phyloP scores from a whole-genome alignment of 1,140 invertebrate species.

The Drosophila ogumai region DNA sequence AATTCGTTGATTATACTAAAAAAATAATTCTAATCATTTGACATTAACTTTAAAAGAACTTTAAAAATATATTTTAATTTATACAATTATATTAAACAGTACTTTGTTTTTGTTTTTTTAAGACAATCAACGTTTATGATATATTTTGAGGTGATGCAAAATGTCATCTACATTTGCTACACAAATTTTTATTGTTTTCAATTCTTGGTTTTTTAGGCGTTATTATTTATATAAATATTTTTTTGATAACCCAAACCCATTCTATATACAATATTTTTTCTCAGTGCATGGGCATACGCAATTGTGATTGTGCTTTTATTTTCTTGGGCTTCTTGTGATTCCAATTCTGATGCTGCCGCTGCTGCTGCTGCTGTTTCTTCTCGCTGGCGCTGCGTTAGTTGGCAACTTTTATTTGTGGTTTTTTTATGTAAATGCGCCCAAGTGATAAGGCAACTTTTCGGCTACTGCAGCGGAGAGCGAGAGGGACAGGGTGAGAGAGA shows the following conservation, averaged over 20 bases:
- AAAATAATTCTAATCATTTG: too few species aligned
- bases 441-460: slow-evolving; percentile 83
- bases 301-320: slow-evolving; percentile 56
- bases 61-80: too few species aligned
- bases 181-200: not conserved
- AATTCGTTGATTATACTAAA: too few species aligned
- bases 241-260: not conserved
- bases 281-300: slow-evolving; percentile 13
- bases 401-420: slow-evolving; percentile 83
- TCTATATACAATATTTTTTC: not conserved
- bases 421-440: slow-evolving; percentile 83
- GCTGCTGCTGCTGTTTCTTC: slow-evolving; percentile 16
- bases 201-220: not conserved
- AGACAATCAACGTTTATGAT: too few species aligned
- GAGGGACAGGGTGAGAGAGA: not conserved
- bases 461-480: slow-evolving; percentile 54
- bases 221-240: not conserved
- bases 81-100: too few species aligned
- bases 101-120: too few species aligned
- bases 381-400: slow-evolving; percentile 70
- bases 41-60: too few species aligned
- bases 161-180: not conserved
- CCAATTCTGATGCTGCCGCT: slow-evolving; percentile 45
- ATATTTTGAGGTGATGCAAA: too few species aligned
- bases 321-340: slow-evolving; percentile 62